Conservation (phyloP, 2,113 vertebrate species). For the Camelus bactrianus region DNA sequence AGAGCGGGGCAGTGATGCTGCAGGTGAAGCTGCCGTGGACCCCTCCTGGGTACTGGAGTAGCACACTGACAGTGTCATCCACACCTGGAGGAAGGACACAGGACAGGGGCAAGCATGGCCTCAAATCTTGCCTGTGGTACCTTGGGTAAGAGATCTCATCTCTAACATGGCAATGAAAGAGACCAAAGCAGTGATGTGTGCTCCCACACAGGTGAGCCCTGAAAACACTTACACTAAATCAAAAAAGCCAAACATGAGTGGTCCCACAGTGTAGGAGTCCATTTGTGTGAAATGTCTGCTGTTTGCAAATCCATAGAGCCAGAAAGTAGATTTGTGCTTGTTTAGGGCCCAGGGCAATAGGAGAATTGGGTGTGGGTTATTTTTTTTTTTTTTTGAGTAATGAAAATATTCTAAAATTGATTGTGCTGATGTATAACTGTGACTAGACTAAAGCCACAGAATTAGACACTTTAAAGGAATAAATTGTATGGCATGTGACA, state of each 20-base stretch:
- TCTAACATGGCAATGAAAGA: not conserved
- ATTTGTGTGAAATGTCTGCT: not conserved
- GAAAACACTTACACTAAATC: not conserved
- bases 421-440: not conserved
- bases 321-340: not conserved
- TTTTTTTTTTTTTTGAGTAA: not conserved
- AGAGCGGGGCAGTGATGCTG: conserved; percentile 72
- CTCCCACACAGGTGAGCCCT: not conserved
- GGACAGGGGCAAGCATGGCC: not conserved
- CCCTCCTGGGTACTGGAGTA: conserved; percentile 75
- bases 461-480: not conserved
- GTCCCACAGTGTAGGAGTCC: not conserved
- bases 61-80: conserved; percentile 48
- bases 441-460: not conserved
- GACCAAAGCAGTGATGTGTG: not conserved
- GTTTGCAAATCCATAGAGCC: not conserved
- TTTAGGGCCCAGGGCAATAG: not conserved
- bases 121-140: not conserved
- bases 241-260: not conserved
- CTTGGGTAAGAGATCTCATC: not conserved
- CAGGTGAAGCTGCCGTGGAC: conserved; percentile 67
- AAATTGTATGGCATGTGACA: not conserved
- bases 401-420: conserved; percentile 6
- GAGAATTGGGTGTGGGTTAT: not conserved
- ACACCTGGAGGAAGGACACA: conserved; percentile 54